Percentiles rank a stretch among this genome's conserved stretches.
These are phyloP conservation scores for Sepioteuthis lessoniana DNA, from an alignment of 2,888 invertebrate genomes.

Conservation along the genomic window DNA sequence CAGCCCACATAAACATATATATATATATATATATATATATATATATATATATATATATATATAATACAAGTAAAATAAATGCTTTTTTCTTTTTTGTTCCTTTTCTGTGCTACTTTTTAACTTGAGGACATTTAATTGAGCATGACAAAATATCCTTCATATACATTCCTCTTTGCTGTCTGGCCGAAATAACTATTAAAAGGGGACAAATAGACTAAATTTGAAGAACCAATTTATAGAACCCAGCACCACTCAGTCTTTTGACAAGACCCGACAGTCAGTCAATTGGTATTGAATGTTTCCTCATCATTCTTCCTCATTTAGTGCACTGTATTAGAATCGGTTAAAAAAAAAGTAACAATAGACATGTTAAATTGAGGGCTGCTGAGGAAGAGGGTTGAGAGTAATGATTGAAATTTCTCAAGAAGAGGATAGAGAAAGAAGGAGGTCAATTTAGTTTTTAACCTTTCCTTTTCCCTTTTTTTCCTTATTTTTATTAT, in stretches of 20 bases:
- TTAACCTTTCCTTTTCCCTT: too few species aligned
- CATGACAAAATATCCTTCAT: not conserved
- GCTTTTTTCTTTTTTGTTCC: not conserved
- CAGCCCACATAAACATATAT: not conserved
- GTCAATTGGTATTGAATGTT: not conserved
- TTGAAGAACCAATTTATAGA: too few species aligned
- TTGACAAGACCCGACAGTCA: not conserved
- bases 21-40: too few species aligned
- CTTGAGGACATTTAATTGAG: conserved; percentile 6
- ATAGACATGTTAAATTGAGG: not conserved
- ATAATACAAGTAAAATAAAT: not conserved
- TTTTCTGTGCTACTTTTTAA: conserved; percentile 21
- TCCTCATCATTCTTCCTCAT: not conserved
- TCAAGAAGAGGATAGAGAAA: not conserved
- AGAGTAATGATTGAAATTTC: not conserved
- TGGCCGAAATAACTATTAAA: not conserved
- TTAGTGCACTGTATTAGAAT: conserved; percentile 33
- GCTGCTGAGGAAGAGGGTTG: not conserved
- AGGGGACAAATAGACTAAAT: not conserved
- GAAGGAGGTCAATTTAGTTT: not conserved
- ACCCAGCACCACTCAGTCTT: not conserved
- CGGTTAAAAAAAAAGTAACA: not conserved
- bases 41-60: too few species aligned
- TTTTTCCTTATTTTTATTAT: too few species aligned
- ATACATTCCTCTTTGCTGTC: not conserved